Base-by-base conservation (phyloP, 2,888 invertebrate genomes). In the Harpagoxenus sublaevis region DNA sequence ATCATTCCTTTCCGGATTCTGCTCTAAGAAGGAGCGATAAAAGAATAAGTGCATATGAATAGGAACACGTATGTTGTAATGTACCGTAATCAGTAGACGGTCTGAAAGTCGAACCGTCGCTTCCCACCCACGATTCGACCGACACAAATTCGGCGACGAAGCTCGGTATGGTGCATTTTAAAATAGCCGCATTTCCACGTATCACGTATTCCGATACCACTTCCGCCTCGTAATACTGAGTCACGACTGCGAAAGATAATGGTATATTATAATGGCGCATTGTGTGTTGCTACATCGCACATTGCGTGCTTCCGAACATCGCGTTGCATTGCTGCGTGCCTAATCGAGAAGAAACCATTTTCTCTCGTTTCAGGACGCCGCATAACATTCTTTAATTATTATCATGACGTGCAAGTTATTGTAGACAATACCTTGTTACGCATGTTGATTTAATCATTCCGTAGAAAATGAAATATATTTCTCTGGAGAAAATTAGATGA, bases 131-230 rank as follows among this genome's bases (percentile, higher is more conserved):
- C 88, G 98, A 97, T 94, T 98, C 97, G 73, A 99, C 98, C 94
- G 97, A 97, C 71, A 99, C 98, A 95, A 98, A 99, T 96, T 99
- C 98, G 83, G 98, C 97, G 86, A 98, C 98, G 95, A 98, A 98
- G 89, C 98, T 98, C 53, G 98, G 98, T 92, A 98, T 98, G 93
- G 97, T 98, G 95, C 98, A 98, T 95, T 98, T 98, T 83, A 98
- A 95, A 83, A 98, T 97, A 42, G 98, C 98, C 39, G 98, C 97
- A 94, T 98, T 98, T 88, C 98, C 98, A 91, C 97, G 96, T 92
- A 98, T 98, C 74, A 98, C 98, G 95, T 98, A 98, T 95, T 98
- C 98, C 83, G 98, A 98, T 81, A 98, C 97, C 91, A 98, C 98
- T 96, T 98, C 98, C 74, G 98, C 97, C 95, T 98, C 98, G 95